phyloP scores from a whole-genome alignment of 2,888 invertebrate genomes.

The Drosophila atripex region DNA sequence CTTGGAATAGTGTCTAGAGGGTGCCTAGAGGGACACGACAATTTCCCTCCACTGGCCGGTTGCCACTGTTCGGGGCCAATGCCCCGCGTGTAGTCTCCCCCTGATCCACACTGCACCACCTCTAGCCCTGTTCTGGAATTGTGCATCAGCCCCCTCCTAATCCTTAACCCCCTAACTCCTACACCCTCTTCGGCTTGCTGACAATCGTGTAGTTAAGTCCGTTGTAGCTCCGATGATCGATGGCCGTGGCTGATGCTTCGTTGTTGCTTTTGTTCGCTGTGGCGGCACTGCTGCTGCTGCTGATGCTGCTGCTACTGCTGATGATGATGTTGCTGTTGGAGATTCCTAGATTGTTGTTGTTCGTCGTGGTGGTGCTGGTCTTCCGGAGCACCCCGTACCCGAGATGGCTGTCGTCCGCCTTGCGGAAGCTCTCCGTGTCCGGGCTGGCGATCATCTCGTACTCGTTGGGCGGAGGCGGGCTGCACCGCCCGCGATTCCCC shows the following conservation, averaged over 20 bases:
- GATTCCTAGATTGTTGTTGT: conserved; percentile 39
- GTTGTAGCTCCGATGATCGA: conserved; percentile 89
- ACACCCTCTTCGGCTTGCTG: conserved; percentile 88
- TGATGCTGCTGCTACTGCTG: conserved; percentile 17
- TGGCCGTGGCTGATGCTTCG: conserved; percentile 77
- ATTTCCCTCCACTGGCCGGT: background rate
- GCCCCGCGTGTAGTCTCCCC: background rate
- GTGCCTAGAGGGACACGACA: background rate
- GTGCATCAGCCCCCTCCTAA: background rate
- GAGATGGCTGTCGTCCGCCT: conserved; percentile 91
- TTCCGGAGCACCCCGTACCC: conserved; percentile 92
- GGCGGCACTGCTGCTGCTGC: conserved; percentile 15
- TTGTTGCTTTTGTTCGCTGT: conserved; percentile 22
- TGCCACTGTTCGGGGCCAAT: background rate
- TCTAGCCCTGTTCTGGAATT: background rate
- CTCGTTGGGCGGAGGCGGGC: conserved; percentile 87
- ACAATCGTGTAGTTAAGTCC: conserved; percentile 92
- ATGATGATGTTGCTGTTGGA: conserved; percentile 37
- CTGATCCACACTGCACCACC: conserved; percentile 20
- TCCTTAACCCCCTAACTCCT: background rate
- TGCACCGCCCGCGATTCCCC: conserved; percentile 69
- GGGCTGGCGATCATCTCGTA: conserved; percentile 89
- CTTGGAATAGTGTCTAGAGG: background rate
- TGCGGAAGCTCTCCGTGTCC: conserved; percentile 88
- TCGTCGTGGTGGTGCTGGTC: conserved; percentile 80